Evolutionary conservation across 2,113 vertebrate genomes (phyloP).

Genomic region (Ciconia stormi): DNA sequence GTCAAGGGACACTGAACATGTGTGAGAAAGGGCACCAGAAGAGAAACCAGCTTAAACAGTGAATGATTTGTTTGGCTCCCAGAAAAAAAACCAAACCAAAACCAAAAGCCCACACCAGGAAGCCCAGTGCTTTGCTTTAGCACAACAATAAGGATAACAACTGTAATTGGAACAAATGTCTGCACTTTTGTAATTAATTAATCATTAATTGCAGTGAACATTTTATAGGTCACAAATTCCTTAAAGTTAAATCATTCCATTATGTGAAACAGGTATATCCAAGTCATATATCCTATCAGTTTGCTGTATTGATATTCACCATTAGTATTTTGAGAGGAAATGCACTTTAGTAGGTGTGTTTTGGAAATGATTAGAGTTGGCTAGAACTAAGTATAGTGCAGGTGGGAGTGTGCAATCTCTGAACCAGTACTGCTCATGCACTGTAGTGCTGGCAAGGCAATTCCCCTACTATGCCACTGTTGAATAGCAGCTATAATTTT

Average conservation of each 20-base stretch:
- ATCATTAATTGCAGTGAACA: neutral
- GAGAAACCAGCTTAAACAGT: neutral
- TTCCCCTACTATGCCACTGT: neutral
- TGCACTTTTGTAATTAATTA: neutral
- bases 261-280: neutral
- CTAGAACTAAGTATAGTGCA: neutral
- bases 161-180: neutral
- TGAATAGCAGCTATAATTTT: neutral
- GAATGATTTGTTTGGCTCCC: neutral
- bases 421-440: neutral
- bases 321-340: slow-evolving; percentile 41
- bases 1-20: neutral
- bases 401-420: neutral
- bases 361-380: neutral
- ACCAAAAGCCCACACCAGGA: neutral
- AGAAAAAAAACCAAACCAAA: too few species aligned
- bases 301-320: neutral
- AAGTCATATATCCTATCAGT: neutral
- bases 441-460: neutral
- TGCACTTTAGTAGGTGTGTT: neutral
- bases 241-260: slow-evolving; percentile 11
- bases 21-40: neutral
- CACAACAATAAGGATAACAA: neutral
- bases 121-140: neutral
- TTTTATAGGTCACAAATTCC: slow-evolving; percentile 29